Conservation (phyloP, 2,113 vertebrate genomes). For the Daboia siamensis region DNA sequence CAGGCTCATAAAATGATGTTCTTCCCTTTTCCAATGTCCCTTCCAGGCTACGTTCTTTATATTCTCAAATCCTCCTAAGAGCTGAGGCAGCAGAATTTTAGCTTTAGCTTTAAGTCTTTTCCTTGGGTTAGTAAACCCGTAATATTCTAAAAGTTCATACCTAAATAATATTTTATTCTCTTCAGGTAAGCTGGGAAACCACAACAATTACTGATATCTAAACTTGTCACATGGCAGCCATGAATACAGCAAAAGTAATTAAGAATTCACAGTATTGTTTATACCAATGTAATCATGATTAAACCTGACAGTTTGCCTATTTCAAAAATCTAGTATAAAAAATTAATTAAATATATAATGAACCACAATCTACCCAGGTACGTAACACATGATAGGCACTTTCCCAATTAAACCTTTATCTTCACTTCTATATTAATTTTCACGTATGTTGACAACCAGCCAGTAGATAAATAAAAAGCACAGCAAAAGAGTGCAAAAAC, state of each 20-base stretch:
- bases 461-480: background rate
- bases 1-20: conserved; percentile 61
- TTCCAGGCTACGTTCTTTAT: conserved; percentile 45
- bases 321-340: conserved; percentile 36
- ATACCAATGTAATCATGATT: conserved; percentile 46
- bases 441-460: conserved; percentile 31
- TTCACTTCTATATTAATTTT: conserved; percentile 39
- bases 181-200: conserved; percentile 29
- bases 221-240: conserved; percentile 7
- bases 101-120: conserved; percentile 41
- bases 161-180: conserved; percentile 35
- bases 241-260: conserved; percentile 4
- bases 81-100: conserved; percentile 62
- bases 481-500: background rate
- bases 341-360: conserved; percentile 48
- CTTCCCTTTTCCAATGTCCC: conserved; percentile 57
- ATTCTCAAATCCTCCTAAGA: conserved; percentile 59
- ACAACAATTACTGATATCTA: conserved; percentile 2
- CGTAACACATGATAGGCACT: background rate
- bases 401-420: conserved; percentile 38
- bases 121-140: conserved; percentile 43
- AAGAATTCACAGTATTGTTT: background rate
- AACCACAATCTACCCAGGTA: conserved; percentile 1
- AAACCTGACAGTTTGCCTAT: conserved; percentile 49
- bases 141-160: conserved; percentile 49